Base-by-base conservation (phyloP, 2,113 vertebrate genomes). In the Rafetus swinhoei region DNA sequence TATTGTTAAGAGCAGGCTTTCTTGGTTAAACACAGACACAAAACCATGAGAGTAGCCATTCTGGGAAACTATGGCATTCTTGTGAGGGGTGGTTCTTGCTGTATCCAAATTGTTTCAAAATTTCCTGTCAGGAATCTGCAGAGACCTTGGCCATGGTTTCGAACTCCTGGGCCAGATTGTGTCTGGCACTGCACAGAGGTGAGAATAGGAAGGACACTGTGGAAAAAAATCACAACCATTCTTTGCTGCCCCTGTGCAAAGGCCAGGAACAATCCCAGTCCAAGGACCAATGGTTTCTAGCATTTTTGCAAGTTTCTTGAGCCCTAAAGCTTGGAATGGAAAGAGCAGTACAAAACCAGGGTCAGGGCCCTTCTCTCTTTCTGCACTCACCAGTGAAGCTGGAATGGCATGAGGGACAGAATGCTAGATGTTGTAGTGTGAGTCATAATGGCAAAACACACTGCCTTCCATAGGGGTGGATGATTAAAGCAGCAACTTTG, bases 291-390 rank as follows among this genome's bases (percentile, higher is more conserved):
- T 25, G 69, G 45, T 1, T 39, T 27, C 14, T 21, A 45, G 35
- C 56, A 59, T 39, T 16, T 45, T 45, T 45, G 45, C 45, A 45
- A 45, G 45, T 45, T 45, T 45, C 45, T 45, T 45, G 45, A 45
- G 45, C n/a, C 12, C 22, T 9, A 72, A 60, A 57, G 39, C 24
- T 8, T 50, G n/a, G 53, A 57, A 82, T 29, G 22, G 77, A 12
- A 50, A 53, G 16, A 79, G 45, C 9, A 54, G 9, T 53, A 39
- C 2, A 27, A 65, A 65, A 65, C 29, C 29, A 79, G 88, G 11
- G 15, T 32, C 81, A 18, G 0, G 0, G 18, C 52, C 54, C 19
- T 84, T 60, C 9, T 25, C 27, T 45, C 32, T 35, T 77, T 60
- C 50, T 69, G 7, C 56, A 45, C 27, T 32, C 72, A 11, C 14